Evolutionary conservation across 2,888 invertebrate species (phyloP), one percentile per base, ranked within the genome.

Genomic region (Apotomis turbidana): DNA sequence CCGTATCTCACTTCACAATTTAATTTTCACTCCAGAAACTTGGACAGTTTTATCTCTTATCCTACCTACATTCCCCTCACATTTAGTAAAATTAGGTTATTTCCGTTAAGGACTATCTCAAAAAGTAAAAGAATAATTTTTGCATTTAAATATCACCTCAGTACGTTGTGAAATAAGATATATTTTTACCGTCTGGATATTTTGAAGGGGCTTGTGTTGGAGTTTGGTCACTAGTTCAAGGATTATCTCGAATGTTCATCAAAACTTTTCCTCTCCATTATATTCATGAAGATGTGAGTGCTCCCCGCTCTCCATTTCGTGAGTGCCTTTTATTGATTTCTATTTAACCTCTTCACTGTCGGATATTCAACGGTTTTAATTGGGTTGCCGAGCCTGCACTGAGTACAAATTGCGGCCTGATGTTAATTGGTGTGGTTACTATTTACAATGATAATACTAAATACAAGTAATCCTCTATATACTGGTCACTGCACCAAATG

Each of bases 1-100:
- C 54, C 59, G 59, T 67, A 55, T 27, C 44, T 68, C 71, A 71
- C 67, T 62, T 71, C 71, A 71, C 71, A 71, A 71, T 71, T 71
- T 68, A 60, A 71, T 71, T 71, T 71, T 61, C 71, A 71, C 71
- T 38, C 62, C 44, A 41, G 66, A 58, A 15, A 68, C 71, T 68
- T 62, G 71, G 67, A 57, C 67, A 71, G 67, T 61, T 71, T 71
- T 71, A 57, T 71, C 67, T 64, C 63, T 61, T 41, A 49, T 49
- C 49, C 6, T 49, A 49, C 49, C 9, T 6, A 8, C 6, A 49
- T 49, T 5, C 49, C 67, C 66, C 38, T 66, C 44, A 59, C 46
- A 49, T 51, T 58, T 61, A 49, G 38, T 13, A 5, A 41, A 41
- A 61, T 67, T 71, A 60, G n/a, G 61, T 51, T 57, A 27, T 46